Evolutionary conservation across 2,888 invertebrate genomes (phyloP).

Genomic region (Scaptomyza polygonia): DNA sequence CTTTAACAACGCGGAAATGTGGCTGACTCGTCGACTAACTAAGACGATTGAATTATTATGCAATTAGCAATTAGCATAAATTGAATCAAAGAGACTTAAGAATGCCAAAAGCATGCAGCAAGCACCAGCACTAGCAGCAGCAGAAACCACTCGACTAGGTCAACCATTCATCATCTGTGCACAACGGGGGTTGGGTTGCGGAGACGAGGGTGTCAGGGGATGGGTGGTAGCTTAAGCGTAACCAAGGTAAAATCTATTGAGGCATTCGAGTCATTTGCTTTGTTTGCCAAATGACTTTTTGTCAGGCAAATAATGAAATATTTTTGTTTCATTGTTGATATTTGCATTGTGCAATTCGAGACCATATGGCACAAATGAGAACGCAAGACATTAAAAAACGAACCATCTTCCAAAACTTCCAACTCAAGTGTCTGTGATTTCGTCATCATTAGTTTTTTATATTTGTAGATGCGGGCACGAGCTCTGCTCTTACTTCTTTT

Average conservation of each 20-base stretch:
- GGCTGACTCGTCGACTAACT: conserved; percentile 42
- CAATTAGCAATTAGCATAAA: conserved; percentile 81
- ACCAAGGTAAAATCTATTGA: conserved; percentile 54
- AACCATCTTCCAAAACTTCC: conserved; percentile 5
- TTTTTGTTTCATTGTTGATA: conserved; percentile 67
- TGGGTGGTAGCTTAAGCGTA: neutral
- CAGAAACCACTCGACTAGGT: conserved; percentile 71
- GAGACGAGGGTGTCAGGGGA: neutral
- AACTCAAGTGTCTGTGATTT: conserved; percentile 63
- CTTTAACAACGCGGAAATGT: conserved; percentile 70
- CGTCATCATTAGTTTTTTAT: conserved; percentile 34
- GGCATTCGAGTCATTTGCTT: conserved; percentile 33
- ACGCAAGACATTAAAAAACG: conserved; percentile 11
- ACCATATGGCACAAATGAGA: conserved; percentile 27
- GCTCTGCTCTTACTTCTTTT: conserved; percentile 20
- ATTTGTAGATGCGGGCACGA: conserved; percentile 47
- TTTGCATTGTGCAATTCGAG: conserved; percentile 73
- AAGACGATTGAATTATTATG: conserved; percentile 77
- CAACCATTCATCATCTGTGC: conserved; percentile 54
- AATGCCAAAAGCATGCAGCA: conserved; percentile 54
- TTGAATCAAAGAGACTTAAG: conserved; percentile 61
- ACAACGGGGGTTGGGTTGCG: conserved; percentile 37
- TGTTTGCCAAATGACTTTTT: conserved; percentile 64
- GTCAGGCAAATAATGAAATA: conserved; percentile 73
- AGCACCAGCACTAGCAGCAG: conserved; percentile 22